A percentile compares a stretch with the other conserved stretches of the same genome.
Conservation (phyloP, 1,140 invertebrate species). For the Protaetia brevitarsis region DNA sequence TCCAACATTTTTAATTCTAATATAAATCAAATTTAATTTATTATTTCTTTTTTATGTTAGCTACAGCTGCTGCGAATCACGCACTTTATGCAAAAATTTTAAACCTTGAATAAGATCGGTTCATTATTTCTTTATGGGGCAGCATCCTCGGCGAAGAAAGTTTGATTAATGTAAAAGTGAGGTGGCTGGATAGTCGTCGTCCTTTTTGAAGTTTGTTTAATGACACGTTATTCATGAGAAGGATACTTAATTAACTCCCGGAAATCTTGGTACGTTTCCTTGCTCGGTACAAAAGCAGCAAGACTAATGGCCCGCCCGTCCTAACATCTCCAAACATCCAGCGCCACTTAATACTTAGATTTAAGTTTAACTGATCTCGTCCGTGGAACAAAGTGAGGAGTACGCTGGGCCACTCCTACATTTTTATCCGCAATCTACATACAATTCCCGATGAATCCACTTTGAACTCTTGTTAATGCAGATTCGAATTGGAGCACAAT, state of each 20-base stretch:
- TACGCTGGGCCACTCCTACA: too few species aligned
- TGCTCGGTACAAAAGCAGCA: background rate
- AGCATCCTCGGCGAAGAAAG: background rate
- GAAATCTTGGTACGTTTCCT: background rate
- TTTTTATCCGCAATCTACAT: too few species aligned
- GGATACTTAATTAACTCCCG: slow-evolving; percentile 16
- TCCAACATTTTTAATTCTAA: too few species aligned
- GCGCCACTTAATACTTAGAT: background rate
- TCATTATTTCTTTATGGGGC: background rate
- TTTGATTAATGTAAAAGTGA: background rate
- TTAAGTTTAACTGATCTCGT: background rate
- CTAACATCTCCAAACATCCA: background rate
- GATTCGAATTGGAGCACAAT: too few species aligned
- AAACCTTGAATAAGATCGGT: too few species aligned
- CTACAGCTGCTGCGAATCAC: too few species aligned
- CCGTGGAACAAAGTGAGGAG: background rate
- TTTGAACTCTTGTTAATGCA: too few species aligned
- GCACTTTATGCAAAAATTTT: too few species aligned
- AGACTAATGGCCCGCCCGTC: slow-evolving; percentile 11
- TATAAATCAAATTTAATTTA: too few species aligned
- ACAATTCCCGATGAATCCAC: too few species aligned
- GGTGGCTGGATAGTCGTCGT: background rate
- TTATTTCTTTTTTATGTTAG: too few species aligned
- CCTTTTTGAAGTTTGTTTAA: slow-evolving; percentile 10
- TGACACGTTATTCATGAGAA: slow-evolving; percentile 14